Evolutionary conservation across 2,113 vertebrate genomes (phyloP).

Genomic region (Peromyscus californicus): DNA sequence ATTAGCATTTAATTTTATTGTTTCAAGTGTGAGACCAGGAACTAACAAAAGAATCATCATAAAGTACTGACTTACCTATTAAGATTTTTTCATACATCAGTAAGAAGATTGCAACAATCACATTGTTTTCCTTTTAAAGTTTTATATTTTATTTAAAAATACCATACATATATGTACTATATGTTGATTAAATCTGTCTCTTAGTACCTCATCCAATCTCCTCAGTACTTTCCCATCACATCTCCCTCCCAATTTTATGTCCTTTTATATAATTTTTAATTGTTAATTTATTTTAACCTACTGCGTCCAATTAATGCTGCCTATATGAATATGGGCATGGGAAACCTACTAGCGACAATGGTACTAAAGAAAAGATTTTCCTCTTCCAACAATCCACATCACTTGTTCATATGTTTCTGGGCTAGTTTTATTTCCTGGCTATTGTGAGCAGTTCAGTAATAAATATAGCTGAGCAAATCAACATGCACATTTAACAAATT

Average conservation of each 20-base stretch:
- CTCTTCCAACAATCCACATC: neutral
- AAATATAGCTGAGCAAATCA: too few species aligned
- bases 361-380: neutral
- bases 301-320: neutral
- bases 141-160: neutral
- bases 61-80: neutral
- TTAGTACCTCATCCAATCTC: neutral
- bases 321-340: neutral
- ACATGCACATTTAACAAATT: too few species aligned
- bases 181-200: neutral
- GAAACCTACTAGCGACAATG: neutral
- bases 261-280: neutral
- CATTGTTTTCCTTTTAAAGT: neutral
- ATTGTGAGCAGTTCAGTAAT: too few species aligned
- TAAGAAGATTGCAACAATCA: neutral
- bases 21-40: neutral
- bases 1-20: neutral
- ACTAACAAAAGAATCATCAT: neutral
- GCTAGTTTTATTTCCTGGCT: too few species aligned
- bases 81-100: neutral
- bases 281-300: neutral
- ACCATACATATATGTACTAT: neutral
- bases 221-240: neutral
- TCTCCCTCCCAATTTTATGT: neutral
- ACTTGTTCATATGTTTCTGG: too few species aligned